Conservation (phyloP, 2,797 vertebrate genomes). For the Cynodonichthys magdalenae region DNA sequence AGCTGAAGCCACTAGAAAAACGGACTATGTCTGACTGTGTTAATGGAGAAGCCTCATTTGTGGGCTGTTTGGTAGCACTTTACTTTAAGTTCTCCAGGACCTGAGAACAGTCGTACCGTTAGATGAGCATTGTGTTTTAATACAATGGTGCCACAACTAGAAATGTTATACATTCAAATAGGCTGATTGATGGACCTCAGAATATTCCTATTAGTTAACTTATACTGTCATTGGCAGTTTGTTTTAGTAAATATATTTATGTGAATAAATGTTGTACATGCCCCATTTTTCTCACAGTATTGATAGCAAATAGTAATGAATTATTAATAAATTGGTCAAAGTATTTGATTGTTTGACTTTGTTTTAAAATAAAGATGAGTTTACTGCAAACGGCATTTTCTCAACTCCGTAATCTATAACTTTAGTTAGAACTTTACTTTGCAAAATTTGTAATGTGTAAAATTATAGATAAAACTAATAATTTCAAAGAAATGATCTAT, state of each 20-base stretch:
- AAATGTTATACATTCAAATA: conserved; percentile 78
- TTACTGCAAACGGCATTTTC: not conserved
- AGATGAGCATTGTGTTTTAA: conserved; percentile 59
- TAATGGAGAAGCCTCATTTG: conserved; percentile 16
- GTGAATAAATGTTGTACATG: conserved; percentile 78
- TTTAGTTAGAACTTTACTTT: too few relatives aligned
- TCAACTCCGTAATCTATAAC: too few relatives aligned
- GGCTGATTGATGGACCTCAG: conserved; percentile 65
- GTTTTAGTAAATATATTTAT: conserved; percentile 72
- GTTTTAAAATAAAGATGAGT: not conserved
- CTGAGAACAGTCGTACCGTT: conserved; percentile 46
- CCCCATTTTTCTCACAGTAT: conserved; percentile 70
- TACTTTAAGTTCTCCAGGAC: conserved; percentile 58
- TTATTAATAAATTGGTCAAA: conserved; percentile 75
- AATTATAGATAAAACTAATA: too few relatives aligned
- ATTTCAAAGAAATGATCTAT: too few relatives aligned
- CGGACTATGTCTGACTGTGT: conserved; percentile 41
- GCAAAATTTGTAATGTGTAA: too few relatives aligned
- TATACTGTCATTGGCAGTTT: conserved; percentile 75
- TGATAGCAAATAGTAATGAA: conserved; percentile 68
- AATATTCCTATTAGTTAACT: conserved; percentile 65
- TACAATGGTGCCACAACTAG: conserved; percentile 71
- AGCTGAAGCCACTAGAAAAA: conserved; percentile 44
- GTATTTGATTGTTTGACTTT: conserved; percentile 39
- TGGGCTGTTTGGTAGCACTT: conserved; percentile 69